Conservation (phyloP, 2,113 vertebrate genomes). For the Phycodurus eques region DNA sequence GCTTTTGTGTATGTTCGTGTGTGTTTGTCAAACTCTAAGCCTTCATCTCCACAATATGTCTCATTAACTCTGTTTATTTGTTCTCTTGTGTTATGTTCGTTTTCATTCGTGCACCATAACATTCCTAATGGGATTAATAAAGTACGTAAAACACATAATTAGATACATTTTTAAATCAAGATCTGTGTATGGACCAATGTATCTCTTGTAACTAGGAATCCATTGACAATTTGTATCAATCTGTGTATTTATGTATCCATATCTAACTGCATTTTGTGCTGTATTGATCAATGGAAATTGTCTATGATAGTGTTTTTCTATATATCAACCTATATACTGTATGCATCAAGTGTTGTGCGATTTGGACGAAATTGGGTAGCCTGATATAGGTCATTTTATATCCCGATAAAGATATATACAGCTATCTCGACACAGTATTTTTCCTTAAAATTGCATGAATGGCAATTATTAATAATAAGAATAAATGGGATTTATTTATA, state of each 20-base stretch:
- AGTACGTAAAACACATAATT: neutral
- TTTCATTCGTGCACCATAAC: neutral
- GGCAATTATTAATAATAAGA: too few species aligned
- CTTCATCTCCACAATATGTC: constrained; percentile 1
- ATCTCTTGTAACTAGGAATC: neutral
- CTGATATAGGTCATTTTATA: too few species aligned
- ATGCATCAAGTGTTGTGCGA: too few species aligned
- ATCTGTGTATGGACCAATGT: neutral
- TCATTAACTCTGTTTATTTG: constrained; percentile 3
- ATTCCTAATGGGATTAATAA: neutral
- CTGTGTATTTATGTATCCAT: neutral
- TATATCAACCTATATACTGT: neutral
- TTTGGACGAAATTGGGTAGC: too few species aligned
- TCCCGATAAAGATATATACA: too few species aligned
- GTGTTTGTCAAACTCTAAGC: neutral
- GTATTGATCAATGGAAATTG: neutral
- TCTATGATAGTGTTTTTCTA: neutral
- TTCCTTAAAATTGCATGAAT: too few species aligned
- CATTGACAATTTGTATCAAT: neutral
- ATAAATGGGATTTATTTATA: too few species aligned
- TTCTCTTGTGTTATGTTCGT: neutral
- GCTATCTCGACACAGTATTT: too few species aligned
- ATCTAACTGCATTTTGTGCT: neutral
- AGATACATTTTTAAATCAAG: neutral
- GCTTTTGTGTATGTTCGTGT: neutral